phyloP scores from a whole-genome alignment of 1,140 invertebrate genomes.

The Drosophila seguyi region DNA sequence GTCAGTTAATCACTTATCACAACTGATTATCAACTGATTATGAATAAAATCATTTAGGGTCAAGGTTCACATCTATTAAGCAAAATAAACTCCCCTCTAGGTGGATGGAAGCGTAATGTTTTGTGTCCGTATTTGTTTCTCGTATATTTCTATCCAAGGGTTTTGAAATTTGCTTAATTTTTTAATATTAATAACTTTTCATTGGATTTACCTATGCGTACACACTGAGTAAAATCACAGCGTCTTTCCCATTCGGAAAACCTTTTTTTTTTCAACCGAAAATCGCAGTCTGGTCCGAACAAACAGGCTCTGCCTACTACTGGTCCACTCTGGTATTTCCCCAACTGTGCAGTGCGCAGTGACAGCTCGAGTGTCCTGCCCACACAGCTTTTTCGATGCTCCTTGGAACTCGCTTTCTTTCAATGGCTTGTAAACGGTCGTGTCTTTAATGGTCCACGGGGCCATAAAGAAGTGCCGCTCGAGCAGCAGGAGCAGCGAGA shows the following conservation, averaged over 20 bases:
- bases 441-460: constrained; percentile 50
- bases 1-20: not conserved
- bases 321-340: constrained; percentile 31
- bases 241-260: not conserved
- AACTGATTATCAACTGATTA: not conserved
- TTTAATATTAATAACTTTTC: not conserved
- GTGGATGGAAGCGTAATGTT: not conserved
- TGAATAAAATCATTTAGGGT: not conserved
- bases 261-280: constrained; percentile 10
- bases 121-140: not conserved
- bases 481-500: constrained; percentile 44
- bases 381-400: constrained; percentile 50
- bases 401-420: constrained; percentile 59
- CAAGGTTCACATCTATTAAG: not conserved
- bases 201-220: not conserved
- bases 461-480: constrained; percentile 39
- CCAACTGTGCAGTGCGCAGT: constrained; percentile 7
- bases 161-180: not conserved
- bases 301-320: constrained; percentile 35
- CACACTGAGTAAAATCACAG: not conserved
- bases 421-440: constrained; percentile 67
- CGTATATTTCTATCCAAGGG: not conserved
- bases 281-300: not conserved
- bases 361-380: constrained; percentile 44
- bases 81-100: not conserved